Conservation (phyloP, 2,797 vertebrate species). For the Sebastes flavidus region DNA sequence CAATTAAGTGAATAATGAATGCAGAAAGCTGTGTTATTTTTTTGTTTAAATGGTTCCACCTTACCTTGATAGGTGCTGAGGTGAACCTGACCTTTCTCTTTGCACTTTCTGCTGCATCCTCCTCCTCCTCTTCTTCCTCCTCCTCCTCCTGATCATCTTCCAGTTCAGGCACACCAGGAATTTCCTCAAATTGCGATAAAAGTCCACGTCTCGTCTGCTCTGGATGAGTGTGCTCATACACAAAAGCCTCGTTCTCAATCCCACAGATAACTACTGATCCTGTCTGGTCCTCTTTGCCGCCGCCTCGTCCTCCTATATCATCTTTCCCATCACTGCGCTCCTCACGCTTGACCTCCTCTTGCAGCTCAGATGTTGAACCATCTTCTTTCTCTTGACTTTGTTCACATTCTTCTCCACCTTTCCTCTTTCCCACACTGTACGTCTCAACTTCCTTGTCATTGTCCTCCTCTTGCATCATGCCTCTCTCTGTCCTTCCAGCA, state of each 20-base stretch:
- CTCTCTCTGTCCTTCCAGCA: background rate
- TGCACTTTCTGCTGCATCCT: slow-evolving; percentile 28
- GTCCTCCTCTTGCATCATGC: slow-evolving; percentile 27
- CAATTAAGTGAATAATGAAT: background rate
- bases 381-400: slow-evolving; percentile 9
- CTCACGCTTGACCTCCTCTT: slow-evolving; percentile 20
- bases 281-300: slow-evolving; percentile 61
- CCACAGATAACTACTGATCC: slow-evolving; percentile 67
- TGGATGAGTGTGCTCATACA: slow-evolving; percentile 73
- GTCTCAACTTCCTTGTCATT: background rate
- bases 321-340: slow-evolving; percentile 6
- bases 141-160: slow-evolving; percentile 76
- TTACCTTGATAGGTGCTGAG: slow-evolving; percentile 89
- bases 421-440: background rate
- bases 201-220: slow-evolving; percentile 25
- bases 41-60: background rate
- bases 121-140: slow-evolving; percentile 57
- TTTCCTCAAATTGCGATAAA: slow-evolving; percentile 80
- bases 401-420: slow-evolving; percentile 9
- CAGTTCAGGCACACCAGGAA: slow-evolving; percentile 86
- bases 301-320: slow-evolving; percentile 9
- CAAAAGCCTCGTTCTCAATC: slow-evolving; percentile 87
- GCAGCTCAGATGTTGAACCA: slow-evolving; percentile 3
- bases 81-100: slow-evolving; percentile 88
- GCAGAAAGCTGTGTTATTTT: background rate